Evolutionary conservation across 2,113 vertebrate genomes (phyloP).

Genomic region (Talpa occidentalis): DNA sequence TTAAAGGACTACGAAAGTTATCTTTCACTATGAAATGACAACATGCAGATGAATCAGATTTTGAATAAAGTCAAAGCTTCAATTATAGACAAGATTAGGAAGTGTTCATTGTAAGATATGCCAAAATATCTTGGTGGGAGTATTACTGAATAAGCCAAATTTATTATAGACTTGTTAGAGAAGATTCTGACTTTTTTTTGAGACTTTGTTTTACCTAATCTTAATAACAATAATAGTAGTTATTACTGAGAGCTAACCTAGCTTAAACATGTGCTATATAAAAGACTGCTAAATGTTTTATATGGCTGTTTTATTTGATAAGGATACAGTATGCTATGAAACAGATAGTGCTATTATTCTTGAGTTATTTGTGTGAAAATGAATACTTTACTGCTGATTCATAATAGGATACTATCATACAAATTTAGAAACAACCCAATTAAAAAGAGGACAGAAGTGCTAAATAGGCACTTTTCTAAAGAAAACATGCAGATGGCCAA

Average conservation of each 20-base stretch:
- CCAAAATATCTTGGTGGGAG: neutral
- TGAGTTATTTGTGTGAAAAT: neutral
- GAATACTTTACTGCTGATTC: neutral
- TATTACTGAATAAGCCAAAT: slow-evolving; percentile 16
- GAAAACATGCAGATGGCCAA: too few species aligned
- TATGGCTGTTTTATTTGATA: neutral
- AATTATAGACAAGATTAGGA: neutral
- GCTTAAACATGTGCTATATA: neutral
- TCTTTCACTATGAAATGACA: slow-evolving; percentile 35
- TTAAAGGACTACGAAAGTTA: neutral
- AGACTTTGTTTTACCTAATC: neutral
- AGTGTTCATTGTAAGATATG: neutral
- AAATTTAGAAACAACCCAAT: neutral
- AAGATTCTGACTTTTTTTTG: slow-evolving; percentile 12
- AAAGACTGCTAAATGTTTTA: neutral
- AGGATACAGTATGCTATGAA: neutral
- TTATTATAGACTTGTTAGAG: neutral
- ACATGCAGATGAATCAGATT: neutral
- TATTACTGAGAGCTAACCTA: neutral
- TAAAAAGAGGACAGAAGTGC: too few species aligned
- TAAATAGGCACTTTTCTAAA: too few species aligned
- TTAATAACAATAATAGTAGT: neutral
- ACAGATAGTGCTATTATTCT: neutral
- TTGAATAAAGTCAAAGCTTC: slow-evolving; percentile 20
- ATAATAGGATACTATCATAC: neutral